Conservation (phyloP, 1,140 invertebrate genomes). For the Epicauta chinensis region DNA sequence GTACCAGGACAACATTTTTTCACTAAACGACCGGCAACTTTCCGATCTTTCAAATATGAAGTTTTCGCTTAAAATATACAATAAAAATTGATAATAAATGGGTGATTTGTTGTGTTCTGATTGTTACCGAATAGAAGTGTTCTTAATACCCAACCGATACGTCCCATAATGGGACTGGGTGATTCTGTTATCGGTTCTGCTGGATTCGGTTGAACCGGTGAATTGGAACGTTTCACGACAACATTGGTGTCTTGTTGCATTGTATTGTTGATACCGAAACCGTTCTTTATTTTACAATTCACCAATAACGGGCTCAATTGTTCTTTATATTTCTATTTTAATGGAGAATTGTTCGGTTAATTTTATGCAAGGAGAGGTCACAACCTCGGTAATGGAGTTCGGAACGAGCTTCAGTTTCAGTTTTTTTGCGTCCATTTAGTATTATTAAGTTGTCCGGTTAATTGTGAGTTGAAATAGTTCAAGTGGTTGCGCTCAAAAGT, state of each 20-base stretch:
- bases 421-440: too few relatives aligned
- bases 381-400: too few relatives aligned
- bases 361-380: too few relatives aligned
- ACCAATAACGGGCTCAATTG: too few relatives aligned
- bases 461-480: too few relatives aligned
- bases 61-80: slow-evolving; percentile 45
- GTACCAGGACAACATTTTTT: slow-evolving; percentile 54
- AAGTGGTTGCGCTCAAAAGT: too few relatives aligned
- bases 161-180: slow-evolving; percentile 57
- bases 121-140: slow-evolving; percentile 59
- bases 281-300: too few relatives aligned
- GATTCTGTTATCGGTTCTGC: slow-evolving; percentile 55
- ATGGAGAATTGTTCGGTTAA: not conserved
- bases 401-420: too few relatives aligned
- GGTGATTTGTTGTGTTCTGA: not conserved
- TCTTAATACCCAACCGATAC: slow-evolving; percentile 63
- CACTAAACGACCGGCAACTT: slow-evolving; percentile 53
- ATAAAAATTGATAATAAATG: not conserved
- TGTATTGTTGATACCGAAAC: slow-evolving; percentile 17
- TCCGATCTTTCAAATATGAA: slow-evolving; percentile 52
- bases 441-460: too few relatives aligned
- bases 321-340: not conserved
- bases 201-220: slow-evolving; percentile 54
- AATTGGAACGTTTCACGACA: slow-evolving; percentile 43
- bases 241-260: slow-evolving; percentile 40